Base-by-base conservation (phyloP, 2,888 invertebrate species). In the Papilio elwesi region DNA sequence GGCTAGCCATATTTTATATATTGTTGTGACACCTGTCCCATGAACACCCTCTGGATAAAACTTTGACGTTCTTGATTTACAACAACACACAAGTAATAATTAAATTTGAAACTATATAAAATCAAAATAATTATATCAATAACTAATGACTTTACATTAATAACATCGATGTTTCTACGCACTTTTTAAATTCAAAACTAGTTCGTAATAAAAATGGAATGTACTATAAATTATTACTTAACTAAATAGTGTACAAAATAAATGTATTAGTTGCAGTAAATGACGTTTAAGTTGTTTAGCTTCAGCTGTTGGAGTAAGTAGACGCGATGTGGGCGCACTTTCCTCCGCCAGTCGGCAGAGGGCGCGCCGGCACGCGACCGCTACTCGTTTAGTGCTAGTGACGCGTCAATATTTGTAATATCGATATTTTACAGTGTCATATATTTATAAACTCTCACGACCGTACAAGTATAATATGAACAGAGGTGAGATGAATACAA, bases 361-460 rank as follows among this genome's bases (percentile, higher is more conserved):
- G 87, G 88, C 86, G 86, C 87, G 87, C 43, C 59, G 90, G 90
- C 92, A 91, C 92, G 92, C 92, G 92, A 91, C 92, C 73, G 73
- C 89, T 88, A 88, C 89, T 89, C 88, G 86, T 85, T 83, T 83
- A 79, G 76, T 69, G 72, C 66, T 82, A 87, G 85, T 55, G 81
- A 76, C 9, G 48, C 11, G 13, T 49, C 12, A 49, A 59, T 53
- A 63, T 16, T 49, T 9, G 6, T n/a, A n/a, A 26, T 64, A 72
- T 72, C 66, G 70, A 75, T 73, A 70, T 52, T 48, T 48, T 68
- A 48, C 26, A 48, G 12, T 6, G n/a, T n/a, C n/a, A n/a, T n/a
- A n/a, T 43, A 43, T 59, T n/a, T 13, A 57, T n/a, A 59, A 38
- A 59, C 36, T 38, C 49, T 12, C 12, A 49, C 1, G 1, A 49